A percentile compares a stretch with the other conserved stretches of the same genome.
phyloP scores from a whole-genome alignment of 2,797 vertebrate species.

The Pelodytes ibericus region DNA sequence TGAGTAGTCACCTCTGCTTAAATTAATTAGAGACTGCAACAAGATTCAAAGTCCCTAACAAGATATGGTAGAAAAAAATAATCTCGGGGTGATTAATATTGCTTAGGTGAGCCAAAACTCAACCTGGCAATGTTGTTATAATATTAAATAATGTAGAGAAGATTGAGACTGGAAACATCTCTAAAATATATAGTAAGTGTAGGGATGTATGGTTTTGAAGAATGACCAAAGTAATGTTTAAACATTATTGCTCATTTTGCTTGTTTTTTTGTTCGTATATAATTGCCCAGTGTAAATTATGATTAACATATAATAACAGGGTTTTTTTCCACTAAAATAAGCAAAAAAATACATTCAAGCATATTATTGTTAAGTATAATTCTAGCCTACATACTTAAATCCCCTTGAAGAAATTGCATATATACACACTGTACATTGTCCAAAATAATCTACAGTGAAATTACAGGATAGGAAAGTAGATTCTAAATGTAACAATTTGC shows the following conservation, averaged over 20 bases:
- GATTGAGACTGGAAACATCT: too few relatives aligned
- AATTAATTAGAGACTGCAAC: too few relatives aligned
- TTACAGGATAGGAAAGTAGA: slow-evolving; percentile 30
- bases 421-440: slow-evolving; percentile 3
- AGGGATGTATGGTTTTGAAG: too few relatives aligned
- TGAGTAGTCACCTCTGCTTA: too few relatives aligned
- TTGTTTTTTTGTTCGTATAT: neutral
- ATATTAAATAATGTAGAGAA: too few relatives aligned
- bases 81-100: too few relatives aligned
- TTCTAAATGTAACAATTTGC: slow-evolving; percentile 18
- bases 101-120: too few relatives aligned
- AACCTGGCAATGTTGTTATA: too few relatives aligned
- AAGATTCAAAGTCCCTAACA: too few relatives aligned
- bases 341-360: neutral
- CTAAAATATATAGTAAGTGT: neutral
- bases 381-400: slow-evolving; percentile 7
- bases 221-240: neutral
- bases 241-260: neutral
- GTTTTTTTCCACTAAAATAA: neutral
- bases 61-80: too few relatives aligned
- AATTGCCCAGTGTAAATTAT: neutral
- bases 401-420: slow-evolving; percentile 21
- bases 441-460: slow-evolving; percentile 27
- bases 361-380: slow-evolving; percentile 11
- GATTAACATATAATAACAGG: neutral